Evolutionary conservation across 2,113 vertebrate genomes (phyloP).

Genomic region (Phaethon lepturus): DNA sequence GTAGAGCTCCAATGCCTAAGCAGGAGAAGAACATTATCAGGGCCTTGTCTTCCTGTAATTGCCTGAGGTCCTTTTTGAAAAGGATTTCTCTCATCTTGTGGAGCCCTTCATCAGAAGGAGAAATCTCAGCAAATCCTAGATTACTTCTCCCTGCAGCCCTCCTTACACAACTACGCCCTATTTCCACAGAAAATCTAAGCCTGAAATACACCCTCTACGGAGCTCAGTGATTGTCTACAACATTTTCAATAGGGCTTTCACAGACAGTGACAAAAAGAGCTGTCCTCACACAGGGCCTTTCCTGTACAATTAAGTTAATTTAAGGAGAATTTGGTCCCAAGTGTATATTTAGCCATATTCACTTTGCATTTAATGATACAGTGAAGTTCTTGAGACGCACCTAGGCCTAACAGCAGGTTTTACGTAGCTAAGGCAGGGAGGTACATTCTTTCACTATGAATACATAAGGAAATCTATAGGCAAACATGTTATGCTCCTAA

Average conservation of each 20-base stretch:
- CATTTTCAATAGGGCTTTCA: not conserved
- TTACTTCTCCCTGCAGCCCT: not conserved
- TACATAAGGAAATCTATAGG: not conserved
- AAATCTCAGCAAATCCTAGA: not conserved
- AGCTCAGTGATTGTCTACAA: too few relatives aligned
- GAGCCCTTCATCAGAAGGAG: not conserved
- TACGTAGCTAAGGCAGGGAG: not conserved
- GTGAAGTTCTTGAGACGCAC: not conserved
- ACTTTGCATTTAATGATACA: not conserved
- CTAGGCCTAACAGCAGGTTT: not conserved
- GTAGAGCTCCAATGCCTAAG: not conserved
- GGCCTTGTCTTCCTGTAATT: not conserved
- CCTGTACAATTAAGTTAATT: not conserved
- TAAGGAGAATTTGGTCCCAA: not conserved
- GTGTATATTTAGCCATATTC: not conserved
- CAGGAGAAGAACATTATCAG: not conserved
- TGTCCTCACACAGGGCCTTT: not conserved
- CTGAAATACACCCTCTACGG: not conserved
- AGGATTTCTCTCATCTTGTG: not conserved
- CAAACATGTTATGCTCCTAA: not conserved
- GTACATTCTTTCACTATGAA: not conserved
- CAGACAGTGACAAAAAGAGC: not conserved
- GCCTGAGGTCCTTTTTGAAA: not conserved
- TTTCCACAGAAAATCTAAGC: not conserved
- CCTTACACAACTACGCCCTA: not conserved